Evolutionary conservation across 2,888 invertebrate genomes (phyloP).

Genomic region (Xanthorhoe spadicearia): DNA sequence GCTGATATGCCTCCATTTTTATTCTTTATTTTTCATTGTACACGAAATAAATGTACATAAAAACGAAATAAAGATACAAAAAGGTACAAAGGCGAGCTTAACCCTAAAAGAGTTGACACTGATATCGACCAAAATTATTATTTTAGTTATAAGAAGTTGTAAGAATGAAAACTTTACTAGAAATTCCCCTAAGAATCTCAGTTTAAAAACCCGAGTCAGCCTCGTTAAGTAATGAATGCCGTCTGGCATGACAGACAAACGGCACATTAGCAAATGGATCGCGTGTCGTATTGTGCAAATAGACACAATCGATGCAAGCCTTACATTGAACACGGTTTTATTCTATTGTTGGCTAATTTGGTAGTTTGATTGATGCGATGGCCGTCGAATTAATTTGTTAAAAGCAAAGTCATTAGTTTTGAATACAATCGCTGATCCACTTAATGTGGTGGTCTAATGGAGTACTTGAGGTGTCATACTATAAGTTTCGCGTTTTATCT

Average conservation of each 20-base stretch:
- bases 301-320: constrained; percentile 31
- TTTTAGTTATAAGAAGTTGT: background rate
- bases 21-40: too few species aligned
- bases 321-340: constrained; percentile 6
- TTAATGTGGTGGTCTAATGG: background rate
- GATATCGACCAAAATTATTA: background rate
- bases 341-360: constrained; percentile 11
- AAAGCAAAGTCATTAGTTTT: constrained; percentile 1
- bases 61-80: too few species aligned
- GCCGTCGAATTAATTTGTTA: constrained; percentile 7
- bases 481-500: too few species aligned
- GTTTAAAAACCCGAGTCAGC: constrained; percentile 21
- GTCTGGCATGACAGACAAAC: constrained; percentile 37
- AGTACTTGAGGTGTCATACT: background rate
- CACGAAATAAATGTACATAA: too few species aligned
- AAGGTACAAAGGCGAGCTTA: too few species aligned
- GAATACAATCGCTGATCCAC: background rate
- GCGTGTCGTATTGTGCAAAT: constrained; percentile 33
- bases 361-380: constrained; percentile 2
- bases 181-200: constrained; percentile 18
- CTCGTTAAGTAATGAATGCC: constrained; percentile 41
- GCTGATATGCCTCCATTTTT: too few species aligned
- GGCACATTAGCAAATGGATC: constrained; percentile 44
- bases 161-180: constrained; percentile 1
- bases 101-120: too few species aligned